phyloP scores from a whole-genome alignment of 2,113 vertebrate genomes.

The Nothobranchius furzeri region DNA sequence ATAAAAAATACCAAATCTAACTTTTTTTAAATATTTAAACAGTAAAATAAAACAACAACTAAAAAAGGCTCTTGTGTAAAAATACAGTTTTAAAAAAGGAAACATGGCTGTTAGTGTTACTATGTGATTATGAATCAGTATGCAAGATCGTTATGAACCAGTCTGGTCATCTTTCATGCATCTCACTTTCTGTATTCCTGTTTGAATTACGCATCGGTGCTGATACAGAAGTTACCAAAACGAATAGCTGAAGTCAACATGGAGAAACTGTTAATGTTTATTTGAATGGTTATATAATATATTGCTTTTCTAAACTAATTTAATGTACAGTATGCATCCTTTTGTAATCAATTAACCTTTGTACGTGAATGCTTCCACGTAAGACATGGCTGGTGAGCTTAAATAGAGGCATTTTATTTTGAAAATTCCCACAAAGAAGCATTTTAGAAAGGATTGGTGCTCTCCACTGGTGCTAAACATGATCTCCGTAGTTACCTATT shows the following conservation, averaged over 20 bases:
- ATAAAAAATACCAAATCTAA: conserved; percentile 29
- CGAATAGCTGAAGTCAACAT: conserved; percentile 37
- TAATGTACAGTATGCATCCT: conserved; percentile 68
- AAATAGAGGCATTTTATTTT: conserved; percentile 62
- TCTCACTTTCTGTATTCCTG: conserved; percentile 31
- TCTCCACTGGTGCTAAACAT: conserved; percentile 76
- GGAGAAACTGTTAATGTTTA: conserved; percentile 38
- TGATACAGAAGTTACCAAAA: conserved; percentile 39
- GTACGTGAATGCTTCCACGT: conserved; percentile 72
- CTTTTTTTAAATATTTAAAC: conserved; percentile 49
- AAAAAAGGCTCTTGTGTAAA: conserved; percentile 45
- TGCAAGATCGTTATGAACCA: conserved; percentile 57
- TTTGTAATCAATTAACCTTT: conserved; percentile 71
- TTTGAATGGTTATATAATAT: conserved; percentile 62
- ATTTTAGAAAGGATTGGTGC: conserved; percentile 55
- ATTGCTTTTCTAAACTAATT: conserved; percentile 65
- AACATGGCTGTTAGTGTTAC: conserved; percentile 44
- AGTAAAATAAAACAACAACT: conserved; percentile 25
- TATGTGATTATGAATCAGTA: conserved; percentile 64
- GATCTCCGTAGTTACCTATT: conserved; percentile 70
- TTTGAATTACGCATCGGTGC: conserved; percentile 50
- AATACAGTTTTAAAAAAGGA: conserved; percentile 36
- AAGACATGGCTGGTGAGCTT: conserved; percentile 71
- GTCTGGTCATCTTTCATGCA: conserved; percentile 1
- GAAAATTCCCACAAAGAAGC: conserved; percentile 57